phyloP scores from a whole-genome alignment of 2,113 vertebrate genomes.

The rat (Rattus norvegicus) region DNA sequence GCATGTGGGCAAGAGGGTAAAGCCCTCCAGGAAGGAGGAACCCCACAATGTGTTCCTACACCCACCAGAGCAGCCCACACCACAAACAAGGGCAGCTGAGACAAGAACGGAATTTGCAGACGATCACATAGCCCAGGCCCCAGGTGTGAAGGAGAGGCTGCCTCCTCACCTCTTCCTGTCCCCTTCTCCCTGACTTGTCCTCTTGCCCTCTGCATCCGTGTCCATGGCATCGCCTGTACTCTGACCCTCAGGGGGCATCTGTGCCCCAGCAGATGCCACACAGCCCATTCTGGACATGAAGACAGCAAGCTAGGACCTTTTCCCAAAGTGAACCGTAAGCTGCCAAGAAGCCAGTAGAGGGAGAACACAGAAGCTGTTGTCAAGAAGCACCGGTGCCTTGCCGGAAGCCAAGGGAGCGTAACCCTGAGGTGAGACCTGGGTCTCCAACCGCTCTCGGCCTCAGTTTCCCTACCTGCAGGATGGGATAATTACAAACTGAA shows the following conservation, averaged over 20 bases:
- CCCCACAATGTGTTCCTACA: accelerated
- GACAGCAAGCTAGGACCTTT: background rate
- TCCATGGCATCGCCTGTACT: background rate
- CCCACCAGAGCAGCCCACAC: accelerated
- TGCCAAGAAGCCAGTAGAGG: accelerated
- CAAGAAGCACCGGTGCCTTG: no score
- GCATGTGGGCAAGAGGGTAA: accelerated
- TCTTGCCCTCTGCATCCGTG: background rate
- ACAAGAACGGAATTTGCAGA: background rate
- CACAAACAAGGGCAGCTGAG: background rate
- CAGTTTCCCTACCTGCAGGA: background rate
- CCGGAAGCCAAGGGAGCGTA: accelerated
- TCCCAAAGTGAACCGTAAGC: accelerated
- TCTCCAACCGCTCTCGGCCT: background rate
- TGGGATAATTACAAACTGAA: accelerated
- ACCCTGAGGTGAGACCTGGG: background rate
- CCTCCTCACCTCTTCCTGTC: background rate
- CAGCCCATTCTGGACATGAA: background rate
- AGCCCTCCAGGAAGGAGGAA: accelerated
- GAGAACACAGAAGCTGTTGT: background rate
- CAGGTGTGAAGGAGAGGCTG: accelerated
- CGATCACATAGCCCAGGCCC: background rate
- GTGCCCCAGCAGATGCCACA: background rate
- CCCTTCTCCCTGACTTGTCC: background rate
- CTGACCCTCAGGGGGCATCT: background rate